phyloP scores from a whole-genome alignment of 2,888 invertebrate genomes.

The Lasioglossum villosulum region DNA sequence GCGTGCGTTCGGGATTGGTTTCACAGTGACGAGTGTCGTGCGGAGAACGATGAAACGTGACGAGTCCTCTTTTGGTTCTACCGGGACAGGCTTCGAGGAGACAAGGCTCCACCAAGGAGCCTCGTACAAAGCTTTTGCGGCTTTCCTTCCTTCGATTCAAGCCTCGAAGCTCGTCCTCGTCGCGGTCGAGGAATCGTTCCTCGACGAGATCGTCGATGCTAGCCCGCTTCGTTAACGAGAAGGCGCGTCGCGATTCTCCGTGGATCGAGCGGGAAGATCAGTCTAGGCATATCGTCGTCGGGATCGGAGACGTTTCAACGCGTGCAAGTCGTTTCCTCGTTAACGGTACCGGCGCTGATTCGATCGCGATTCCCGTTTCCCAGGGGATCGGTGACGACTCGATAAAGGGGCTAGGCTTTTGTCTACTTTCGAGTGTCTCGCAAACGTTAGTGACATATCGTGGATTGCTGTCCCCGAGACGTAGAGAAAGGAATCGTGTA shows the following conservation, averaged over 20 bases:
- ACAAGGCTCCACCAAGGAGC: not conserved
- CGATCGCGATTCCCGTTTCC: constrained; percentile 28
- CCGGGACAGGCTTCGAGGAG: constrained; percentile 36
- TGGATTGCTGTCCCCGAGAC: constrained; percentile 30
- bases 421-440: constrained; percentile 38
- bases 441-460: constrained; percentile 53
- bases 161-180: constrained; percentile 46
- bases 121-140: not conserved
- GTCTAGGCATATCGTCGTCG: constrained; percentile 63
- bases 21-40: constrained; percentile 36
- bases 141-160: not conserved
- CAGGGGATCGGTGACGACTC: constrained; percentile 59
- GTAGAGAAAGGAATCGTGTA: constrained; percentile 21
- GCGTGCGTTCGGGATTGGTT: constrained; percentile 47
- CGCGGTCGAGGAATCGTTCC: constrained; percentile 31
- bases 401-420: constrained; percentile 61
- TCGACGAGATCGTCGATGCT: constrained; percentile 48
- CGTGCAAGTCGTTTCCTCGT: constrained; percentile 39
- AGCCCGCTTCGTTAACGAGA: constrained; percentile 39
- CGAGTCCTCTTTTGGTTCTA: constrained; percentile 50
- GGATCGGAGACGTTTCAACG: constrained; percentile 11
- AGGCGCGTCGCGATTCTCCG: constrained; percentile 15
- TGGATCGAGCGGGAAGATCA: constrained; percentile 11
- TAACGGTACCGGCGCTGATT: constrained; percentile 46
- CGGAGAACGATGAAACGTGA: constrained; percentile 60